Evolutionary conservation across 2,113 vertebrate genomes (phyloP).

Genomic region (Ciconia stormi): DNA sequence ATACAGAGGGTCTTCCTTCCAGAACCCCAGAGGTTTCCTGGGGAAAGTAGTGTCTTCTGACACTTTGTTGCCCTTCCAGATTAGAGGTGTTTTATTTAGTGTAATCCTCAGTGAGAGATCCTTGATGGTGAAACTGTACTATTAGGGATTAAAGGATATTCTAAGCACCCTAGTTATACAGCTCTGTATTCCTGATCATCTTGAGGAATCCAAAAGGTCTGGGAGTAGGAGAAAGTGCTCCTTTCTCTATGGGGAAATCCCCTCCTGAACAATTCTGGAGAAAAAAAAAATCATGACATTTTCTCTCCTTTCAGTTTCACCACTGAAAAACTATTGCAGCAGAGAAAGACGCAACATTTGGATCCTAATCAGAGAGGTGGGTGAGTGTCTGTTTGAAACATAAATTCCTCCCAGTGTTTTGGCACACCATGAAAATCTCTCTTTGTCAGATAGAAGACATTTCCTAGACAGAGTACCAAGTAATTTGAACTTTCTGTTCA

Average conservation of each 20-base stretch:
- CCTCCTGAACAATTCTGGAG: not conserved
- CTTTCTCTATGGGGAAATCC: not conserved
- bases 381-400: not conserved
- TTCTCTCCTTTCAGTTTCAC: not conserved
- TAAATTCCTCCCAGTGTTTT: not conserved
- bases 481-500: not conserved
- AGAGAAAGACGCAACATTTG: not conserved
- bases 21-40: not conserved
- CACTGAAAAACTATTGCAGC: not conserved
- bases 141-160: not conserved
- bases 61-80: not conserved
- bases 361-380: not conserved
- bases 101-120: not conserved
- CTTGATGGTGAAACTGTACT: not conserved
- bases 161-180: not conserved
- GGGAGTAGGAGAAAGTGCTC: not conserved
- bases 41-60: not conserved
- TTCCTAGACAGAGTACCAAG: not conserved
- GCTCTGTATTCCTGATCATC: not conserved
- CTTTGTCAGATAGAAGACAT: not conserved
- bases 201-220: not conserved
- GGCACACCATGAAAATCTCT: not conserved
- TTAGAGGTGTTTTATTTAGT: not conserved
- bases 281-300: not conserved
- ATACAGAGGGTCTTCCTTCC: not conserved